phyloP scores from a whole-genome alignment of 2,113 vertebrate genomes.

The Nannospalax galili region DNA sequence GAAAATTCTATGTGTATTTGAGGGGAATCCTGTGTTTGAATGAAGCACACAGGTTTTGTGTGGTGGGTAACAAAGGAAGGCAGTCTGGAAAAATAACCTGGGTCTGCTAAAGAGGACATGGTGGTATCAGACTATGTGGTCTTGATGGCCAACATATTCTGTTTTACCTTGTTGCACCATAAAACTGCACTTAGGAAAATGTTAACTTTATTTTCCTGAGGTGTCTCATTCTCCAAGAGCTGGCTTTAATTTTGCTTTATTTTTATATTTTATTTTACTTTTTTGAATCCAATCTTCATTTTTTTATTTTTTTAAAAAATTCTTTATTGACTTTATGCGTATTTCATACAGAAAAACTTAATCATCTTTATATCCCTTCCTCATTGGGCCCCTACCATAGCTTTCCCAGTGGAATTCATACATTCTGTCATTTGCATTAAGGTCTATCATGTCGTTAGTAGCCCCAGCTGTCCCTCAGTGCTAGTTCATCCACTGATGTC shows the following conservation, averaged over 20 bases:
- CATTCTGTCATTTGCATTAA: too few species aligned
- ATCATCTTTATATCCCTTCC: too few species aligned
- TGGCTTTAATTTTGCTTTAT: constrained; percentile 15
- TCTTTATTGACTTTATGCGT: too few species aligned
- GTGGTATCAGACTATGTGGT: not conserved
- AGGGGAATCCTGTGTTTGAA: not conserved
- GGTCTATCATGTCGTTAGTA: too few species aligned
- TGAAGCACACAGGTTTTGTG: not conserved
- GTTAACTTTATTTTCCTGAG: constrained; percentile 10
- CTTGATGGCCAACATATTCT: not conserved
- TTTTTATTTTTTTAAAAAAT: too few species aligned
- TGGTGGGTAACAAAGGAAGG: not conserved
- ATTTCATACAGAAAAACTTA: too few species aligned
- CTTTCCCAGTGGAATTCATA: too few species aligned
- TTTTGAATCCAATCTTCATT: too few species aligned
- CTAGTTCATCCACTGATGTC: too few species aligned
- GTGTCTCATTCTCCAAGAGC: constrained; percentile 40
- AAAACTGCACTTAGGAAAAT: not conserved
- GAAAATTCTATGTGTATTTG: not conserved
- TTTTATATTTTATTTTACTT: too few species aligned
- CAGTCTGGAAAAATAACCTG: not conserved
- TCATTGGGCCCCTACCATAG: too few species aligned
- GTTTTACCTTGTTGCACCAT: not conserved
- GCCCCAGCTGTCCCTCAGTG: too few species aligned
- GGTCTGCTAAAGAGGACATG: not conserved